Percentiles rank a stretch among this genome's conserved stretches.
Conservation (phyloP, 2,888 invertebrate genomes). For the Epistrophe grossulariae region DNA sequence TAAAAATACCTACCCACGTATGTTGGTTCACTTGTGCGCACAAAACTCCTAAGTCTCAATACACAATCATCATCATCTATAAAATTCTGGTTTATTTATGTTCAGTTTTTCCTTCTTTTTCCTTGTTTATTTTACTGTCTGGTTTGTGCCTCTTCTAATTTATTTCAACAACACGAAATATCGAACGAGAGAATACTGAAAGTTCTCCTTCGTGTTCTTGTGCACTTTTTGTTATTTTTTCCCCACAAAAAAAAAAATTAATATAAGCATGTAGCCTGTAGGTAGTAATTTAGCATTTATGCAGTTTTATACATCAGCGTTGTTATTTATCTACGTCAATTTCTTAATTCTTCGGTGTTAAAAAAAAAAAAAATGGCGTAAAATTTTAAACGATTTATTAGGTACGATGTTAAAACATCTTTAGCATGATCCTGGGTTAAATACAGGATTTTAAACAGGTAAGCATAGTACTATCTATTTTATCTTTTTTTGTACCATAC, state of each 20-base stretch:
- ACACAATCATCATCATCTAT: slow-evolving; percentile 14
- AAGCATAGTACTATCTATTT: too few relatives aligned
- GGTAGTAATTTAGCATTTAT: slow-evolving; percentile 1
- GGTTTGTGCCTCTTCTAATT: slow-evolving; percentile 20
- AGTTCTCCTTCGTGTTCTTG: slow-evolving; percentile 8
- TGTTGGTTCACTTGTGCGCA: slow-evolving; percentile 38
- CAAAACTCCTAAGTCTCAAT: slow-evolving; percentile 34
- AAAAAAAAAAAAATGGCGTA: too few relatives aligned
- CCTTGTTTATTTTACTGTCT: slow-evolving; percentile 49
- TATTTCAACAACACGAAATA: slow-evolving; percentile 32
- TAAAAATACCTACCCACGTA: slow-evolving; percentile 14
- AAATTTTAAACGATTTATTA: too few relatives aligned
- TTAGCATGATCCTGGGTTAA: too few relatives aligned
- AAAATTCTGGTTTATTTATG: slow-evolving; percentile 55
- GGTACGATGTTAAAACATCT: too few relatives aligned
- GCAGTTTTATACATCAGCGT: not conserved
- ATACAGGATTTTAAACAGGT: too few relatives aligned
- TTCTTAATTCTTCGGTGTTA: not conserved
- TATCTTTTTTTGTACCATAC: too few relatives aligned
- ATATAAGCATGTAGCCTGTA: not conserved
- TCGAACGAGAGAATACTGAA: not conserved
- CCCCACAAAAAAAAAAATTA: not conserved
- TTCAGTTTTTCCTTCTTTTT: slow-evolving; percentile 40
- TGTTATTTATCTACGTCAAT: not conserved
- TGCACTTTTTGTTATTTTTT: slow-evolving; percentile 1